Evolutionary conservation across 30 jellyfish, hydroid and myxozoan genomes (phyloP), one percentile per base, ranked within the genome.

Genomic region (Phacellophora camtschatica): DNA sequence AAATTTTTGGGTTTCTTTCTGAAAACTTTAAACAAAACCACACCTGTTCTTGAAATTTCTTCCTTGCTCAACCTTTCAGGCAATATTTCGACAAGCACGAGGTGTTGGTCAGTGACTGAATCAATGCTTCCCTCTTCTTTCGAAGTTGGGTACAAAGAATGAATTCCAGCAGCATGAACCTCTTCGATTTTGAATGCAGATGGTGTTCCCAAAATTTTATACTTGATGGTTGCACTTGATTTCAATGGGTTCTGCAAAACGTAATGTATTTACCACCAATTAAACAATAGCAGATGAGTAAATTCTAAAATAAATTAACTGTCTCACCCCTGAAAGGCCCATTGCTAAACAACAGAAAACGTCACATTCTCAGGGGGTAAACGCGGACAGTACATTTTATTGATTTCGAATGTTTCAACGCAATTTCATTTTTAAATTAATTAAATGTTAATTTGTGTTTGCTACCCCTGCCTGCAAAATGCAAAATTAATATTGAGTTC

Each of bases 41-140:
- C 13, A 80, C 83, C 91, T 35, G 56, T 9, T 24, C 36, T n/a
- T 15, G 66, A 71, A 51, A 71, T 45, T 35, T 80, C 71, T 18
- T 37, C 29, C 27, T 54, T 80, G 77, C 28, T 76, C 80, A 58
- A 7, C n/a, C 70, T 34, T 15, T 58, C 43, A 8, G 46, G 23
- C 33, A 19, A 54, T 27, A 57, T 76, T 51, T 46, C 43, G 23
- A 80, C 24, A 42, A 80, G 74, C 28, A 32, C 54, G 48, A 84
- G 51, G 55, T 88, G 54, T 65, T 84, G 95, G 9, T 84, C 81
- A 2, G 95, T 84, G 1, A 84, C 77, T 49, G 95, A 72, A 23
- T 54, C 58, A 46, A 84, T 73, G 56, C 88, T 72, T 15, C 87
- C 84, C 15, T 74, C 95, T 5, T 84, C 86, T 32, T 72, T 32